Percentiles rank a stretch among this genome's conserved stretches.
phyloP scores from a whole-genome alignment of 2,888 invertebrate species.

The Diplazon laetatorius region DNA sequence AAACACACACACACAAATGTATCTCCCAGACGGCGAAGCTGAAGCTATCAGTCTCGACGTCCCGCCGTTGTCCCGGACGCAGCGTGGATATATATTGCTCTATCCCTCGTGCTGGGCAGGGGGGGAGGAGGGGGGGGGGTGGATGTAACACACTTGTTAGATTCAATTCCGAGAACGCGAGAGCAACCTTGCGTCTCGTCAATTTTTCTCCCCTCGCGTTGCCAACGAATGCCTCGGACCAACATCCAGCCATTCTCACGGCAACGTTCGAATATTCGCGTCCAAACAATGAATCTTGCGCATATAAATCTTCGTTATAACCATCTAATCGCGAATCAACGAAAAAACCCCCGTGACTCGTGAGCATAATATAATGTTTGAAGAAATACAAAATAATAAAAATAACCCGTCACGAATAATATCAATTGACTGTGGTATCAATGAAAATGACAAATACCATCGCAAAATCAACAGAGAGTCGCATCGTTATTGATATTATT shows the following conservation, averaged over 20 bases:
- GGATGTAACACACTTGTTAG: conserved; percentile 77
- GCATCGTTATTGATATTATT: not conserved
- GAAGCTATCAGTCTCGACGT: conserved; percentile 74
- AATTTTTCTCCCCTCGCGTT: conserved; percentile 72
- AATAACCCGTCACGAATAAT: not conserved
- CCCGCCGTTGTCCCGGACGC: conserved; percentile 65
- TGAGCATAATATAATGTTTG: conserved; percentile 25
- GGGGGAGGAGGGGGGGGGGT: no score
- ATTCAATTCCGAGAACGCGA: conserved; percentile 78
- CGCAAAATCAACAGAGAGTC: no score
- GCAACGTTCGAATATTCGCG: conserved; percentile 11
- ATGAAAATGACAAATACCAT: no score
- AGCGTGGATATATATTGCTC: conserved; percentile 77
- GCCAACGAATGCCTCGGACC: conserved; percentile 25
- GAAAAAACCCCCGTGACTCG: conserved; percentile 58
- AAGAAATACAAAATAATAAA: no score
- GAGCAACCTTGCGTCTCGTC: conserved; percentile 69
- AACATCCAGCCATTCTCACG: conserved; percentile 48
- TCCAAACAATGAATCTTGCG: conserved; percentile 27
- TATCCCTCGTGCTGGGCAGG: no score
- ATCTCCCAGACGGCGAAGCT: conserved; percentile 57
- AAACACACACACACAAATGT: no score
- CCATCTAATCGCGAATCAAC: conserved; percentile 58
- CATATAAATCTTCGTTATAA: conserved; percentile 36
- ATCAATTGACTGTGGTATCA: no score